These are phyloP conservation scores for Ophraella communa DNA, from an alignment of 2,888 invertebrate species.

Conservation along the genomic window DNA sequence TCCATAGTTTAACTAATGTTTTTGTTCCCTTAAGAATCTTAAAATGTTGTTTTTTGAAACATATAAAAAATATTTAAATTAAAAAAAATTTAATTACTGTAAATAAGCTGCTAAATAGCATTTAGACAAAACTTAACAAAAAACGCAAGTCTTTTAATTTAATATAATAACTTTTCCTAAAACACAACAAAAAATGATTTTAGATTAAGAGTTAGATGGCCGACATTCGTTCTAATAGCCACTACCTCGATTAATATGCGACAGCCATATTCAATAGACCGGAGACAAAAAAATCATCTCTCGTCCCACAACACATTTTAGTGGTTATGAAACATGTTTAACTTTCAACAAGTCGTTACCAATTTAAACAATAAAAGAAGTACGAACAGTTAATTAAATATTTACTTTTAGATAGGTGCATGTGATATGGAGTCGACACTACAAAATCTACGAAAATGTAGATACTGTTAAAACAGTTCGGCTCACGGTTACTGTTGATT, in stretches of 20 bases:
- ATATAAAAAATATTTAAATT: no score
- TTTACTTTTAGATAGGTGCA: constrained; percentile 40
- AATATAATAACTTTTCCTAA: no score
- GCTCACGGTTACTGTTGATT: constrained; percentile 1
- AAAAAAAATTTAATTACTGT: no score
- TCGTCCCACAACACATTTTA: constrained; percentile 30
- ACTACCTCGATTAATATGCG: constrained; percentile 4
- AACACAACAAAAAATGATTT: no score
- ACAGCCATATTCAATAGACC: constrained; percentile 26
- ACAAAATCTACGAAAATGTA: constrained; percentile 20
- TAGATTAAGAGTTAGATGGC: no score
- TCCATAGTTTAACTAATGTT: no score
- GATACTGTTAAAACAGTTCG: constrained; percentile 27
- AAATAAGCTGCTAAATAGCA: no score
- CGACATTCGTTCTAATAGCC: neutral
- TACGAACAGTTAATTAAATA: constrained; percentile 42
- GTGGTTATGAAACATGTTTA: constrained; percentile 38
- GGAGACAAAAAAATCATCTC: constrained; percentile 31
- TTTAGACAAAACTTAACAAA: no score
- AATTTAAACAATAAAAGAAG: constrained; percentile 41
- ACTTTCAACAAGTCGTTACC: constrained; percentile 40
- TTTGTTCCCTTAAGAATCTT: no score
- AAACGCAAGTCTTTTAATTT: no score
- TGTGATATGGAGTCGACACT: constrained; percentile 34
- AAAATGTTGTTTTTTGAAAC: no score